Conservation (phyloP, 2,888 invertebrate genomes). For the Phlogophora meticulosa region DNA sequence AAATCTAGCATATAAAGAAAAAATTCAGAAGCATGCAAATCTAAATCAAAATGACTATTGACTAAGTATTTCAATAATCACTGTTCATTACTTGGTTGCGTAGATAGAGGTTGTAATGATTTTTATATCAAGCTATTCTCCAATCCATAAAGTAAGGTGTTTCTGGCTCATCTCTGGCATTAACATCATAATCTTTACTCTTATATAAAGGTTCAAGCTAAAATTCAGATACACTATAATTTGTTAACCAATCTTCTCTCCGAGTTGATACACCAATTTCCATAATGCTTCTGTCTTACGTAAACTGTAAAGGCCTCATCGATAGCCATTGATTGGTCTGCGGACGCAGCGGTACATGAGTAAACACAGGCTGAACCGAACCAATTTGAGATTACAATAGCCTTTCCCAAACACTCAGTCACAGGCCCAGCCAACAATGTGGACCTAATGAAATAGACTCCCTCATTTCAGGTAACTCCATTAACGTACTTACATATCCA, state of each 20-base stretch:
- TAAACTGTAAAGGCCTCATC: slow-evolving; percentile 59
- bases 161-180: not conserved
- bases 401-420: slow-evolving; percentile 25
- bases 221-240: not conserved
- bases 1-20: too few relatives aligned
- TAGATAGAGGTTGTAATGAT: not conserved
- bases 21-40: too few relatives aligned
- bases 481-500: slow-evolving; percentile 31
- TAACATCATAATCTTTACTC: not conserved
- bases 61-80: not conserved
- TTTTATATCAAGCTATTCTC: not conserved
- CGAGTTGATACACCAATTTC: slow-evolving; percentile 30
- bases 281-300: slow-evolving; percentile 35
- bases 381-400: slow-evolving; percentile 65
- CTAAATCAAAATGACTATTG: too few relatives aligned
- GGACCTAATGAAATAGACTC: slow-evolving; percentile 49
- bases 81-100: not conserved
- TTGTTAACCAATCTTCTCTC: not conserved
- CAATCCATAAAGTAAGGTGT: not conserved
- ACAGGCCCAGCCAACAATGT: slow-evolving; percentile 45
- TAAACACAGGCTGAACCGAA: slow-evolving; percentile 45
- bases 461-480: slow-evolving; percentile 44
- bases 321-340: slow-evolving; percentile 59
- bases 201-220: not conserved
- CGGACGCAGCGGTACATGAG: slow-evolving; percentile 52